Conservation (phyloP, 2,888 invertebrate species). For the Copidosoma aretas region DNA sequence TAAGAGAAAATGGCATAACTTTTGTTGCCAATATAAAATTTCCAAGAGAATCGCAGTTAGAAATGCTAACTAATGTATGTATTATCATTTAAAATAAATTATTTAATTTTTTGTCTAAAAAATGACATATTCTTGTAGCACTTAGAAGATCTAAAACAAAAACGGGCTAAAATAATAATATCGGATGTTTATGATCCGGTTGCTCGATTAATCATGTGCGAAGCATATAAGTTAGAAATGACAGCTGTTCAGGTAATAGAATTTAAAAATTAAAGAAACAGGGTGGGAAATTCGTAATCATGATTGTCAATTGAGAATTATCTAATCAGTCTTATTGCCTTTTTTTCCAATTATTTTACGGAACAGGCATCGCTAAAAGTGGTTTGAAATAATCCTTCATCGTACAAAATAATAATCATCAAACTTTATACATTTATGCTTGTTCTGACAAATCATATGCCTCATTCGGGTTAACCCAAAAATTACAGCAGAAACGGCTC, state of each 20-base stretch:
- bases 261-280: too few species aligned
- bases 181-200: slow-evolving; percentile 79
- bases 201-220: slow-evolving; percentile 81
- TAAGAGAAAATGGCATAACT: slow-evolving; percentile 70
- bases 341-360: too few species aligned
- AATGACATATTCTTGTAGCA: slow-evolving; percentile 62
- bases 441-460: too few species aligned
- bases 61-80: slow-evolving; percentile 68
- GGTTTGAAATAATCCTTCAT: too few species aligned
- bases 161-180: slow-evolving; percentile 78
- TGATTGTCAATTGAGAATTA: too few species aligned
- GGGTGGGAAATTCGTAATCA: too few species aligned
- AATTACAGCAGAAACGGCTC: too few species aligned
- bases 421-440: too few species aligned
- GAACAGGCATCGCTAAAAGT: too few species aligned
- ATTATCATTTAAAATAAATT: background rate
- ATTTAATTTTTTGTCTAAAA: background rate
- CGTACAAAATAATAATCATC: too few species aligned
- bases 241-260: slow-evolving; percentile 64
- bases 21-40: slow-evolving; percentile 76
- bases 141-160: slow-evolving; percentile 70
- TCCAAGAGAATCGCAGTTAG: slow-evolving; percentile 66
- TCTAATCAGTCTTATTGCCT: too few species aligned
- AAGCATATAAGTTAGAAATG: slow-evolving; percentile 76
- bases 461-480: too few species aligned